Base-by-base conservation (phyloP, 2,113 vertebrate species). In the Nothobranchius furzeri region DNA sequence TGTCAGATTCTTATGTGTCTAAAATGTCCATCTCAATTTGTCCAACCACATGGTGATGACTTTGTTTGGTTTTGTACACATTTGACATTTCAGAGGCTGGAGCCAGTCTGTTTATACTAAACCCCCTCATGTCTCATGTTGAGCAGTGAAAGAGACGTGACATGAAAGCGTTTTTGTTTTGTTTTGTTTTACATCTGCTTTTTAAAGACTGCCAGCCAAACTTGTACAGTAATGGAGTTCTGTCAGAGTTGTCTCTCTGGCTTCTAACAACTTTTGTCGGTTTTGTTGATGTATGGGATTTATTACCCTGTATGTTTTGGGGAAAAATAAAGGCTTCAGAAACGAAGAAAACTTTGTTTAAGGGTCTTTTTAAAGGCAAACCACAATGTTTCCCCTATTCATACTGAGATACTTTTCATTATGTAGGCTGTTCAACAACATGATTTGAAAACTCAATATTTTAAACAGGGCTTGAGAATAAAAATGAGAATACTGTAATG, bases 81-180 rank as follows among this genome's bases (percentile, higher is more conserved):
- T 35, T 15, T 60, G 43, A 25, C 24, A 30, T 47, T 14, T 30
- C 24, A 47, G 12, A 9, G n/a, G 24, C 12, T 10, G 12, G 45
- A 58, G 37, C 37, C 9, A 58, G n/a, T 6, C 10, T 60, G 43
- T 60, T 47, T 30, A 13, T 30, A 4, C 43, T 10, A 9, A 15
- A 20, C 12, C 1, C 7, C 2, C 20, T 20, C 20, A 20, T 20
- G 7, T 15, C 3, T 60, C 8, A 9, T 46, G 20, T 12, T 30
- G 14, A 47, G 30, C 25, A 0, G 14, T 47, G 20, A 30, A 47
- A 47, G 20, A 30, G n/a, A 43, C n/a, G 6, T 50, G n/a, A 50
- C n/a, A 50, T 50, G 48, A 50, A 50, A 50, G 48, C 48, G 17
- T 49, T 49, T n/a, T n/a, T 49, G 47, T 20, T 50, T 13, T 50